phyloP scores from a whole-genome alignment of 2,797 vertebrate genomes.

The Dromococcyx pavoninus region DNA sequence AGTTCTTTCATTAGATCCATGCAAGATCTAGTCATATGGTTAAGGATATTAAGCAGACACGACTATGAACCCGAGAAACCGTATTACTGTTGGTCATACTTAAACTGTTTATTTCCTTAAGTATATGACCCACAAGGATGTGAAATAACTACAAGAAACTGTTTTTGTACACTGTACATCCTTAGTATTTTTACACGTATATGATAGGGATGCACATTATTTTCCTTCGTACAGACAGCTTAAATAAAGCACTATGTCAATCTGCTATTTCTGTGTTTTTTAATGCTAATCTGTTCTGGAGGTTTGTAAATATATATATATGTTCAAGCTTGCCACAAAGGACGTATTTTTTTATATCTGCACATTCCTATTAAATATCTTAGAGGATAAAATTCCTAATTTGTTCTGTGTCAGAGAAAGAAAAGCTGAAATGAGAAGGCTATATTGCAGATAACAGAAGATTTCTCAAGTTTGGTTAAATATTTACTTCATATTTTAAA shows the following conservation, averaged over 20 bases:
- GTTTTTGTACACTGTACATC: slow-evolving; percentile 98
- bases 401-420: slow-evolving; percentile 31
- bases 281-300: slow-evolving; percentile 73
- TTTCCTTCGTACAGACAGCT: slow-evolving; percentile 96
- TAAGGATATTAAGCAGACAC: slow-evolving; percentile 82
- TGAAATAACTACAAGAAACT: slow-evolving; percentile 90
- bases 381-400: slow-evolving; percentile 49
- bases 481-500: slow-evolving; percentile 60
- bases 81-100: slow-evolving; percentile 82
- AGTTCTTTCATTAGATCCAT: slow-evolving; percentile 86
- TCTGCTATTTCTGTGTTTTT: slow-evolving; percentile 80
- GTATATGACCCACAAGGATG: slow-evolving; percentile 86
- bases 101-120: slow-evolving; percentile 84
- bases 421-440: slow-evolving; percentile 28
- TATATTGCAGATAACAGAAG: slow-evolving; percentile 54
- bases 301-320: slow-evolving; percentile 71
- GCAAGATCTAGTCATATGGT: slow-evolving; percentile 84
- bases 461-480: slow-evolving; percentile 49
- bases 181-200: slow-evolving; percentile 98
- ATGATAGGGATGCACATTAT: slow-evolving; percentile 96
- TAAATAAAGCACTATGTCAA: slow-evolving; percentile 99
- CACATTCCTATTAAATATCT: slow-evolving; percentile 60
- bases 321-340: slow-evolving; percentile 54
- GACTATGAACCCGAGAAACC: slow-evolving; percentile 78
- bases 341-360: slow-evolving; percentile 67